Conservation (phyloP, 2,797 vertebrate genomes). For the Coluber constrictor region DNA sequence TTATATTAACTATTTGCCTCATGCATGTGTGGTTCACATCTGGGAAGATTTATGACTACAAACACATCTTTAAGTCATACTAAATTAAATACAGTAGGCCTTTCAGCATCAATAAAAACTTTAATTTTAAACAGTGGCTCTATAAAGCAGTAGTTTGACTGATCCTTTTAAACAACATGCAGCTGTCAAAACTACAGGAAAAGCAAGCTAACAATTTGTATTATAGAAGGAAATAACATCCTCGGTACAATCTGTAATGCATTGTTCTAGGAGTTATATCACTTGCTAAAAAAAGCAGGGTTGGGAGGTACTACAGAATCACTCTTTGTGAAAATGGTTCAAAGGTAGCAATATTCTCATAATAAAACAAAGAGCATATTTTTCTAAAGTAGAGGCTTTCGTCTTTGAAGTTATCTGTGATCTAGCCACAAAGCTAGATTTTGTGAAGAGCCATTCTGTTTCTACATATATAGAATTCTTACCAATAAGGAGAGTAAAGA, state of each 20-base stretch:
- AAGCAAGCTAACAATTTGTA: conserved; percentile 30
- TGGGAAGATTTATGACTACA: background rate
- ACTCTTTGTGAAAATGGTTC: fast-evolving
- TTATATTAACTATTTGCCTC: background rate
- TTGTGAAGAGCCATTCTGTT: background rate
- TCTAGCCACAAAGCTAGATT: background rate
- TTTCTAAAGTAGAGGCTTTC: background rate
- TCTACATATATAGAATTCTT: background rate
- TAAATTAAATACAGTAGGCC: conserved; percentile 7
- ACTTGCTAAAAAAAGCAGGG: background rate
- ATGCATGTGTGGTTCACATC: fast-evolving
- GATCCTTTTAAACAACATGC: conserved; percentile 19
- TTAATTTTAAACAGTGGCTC: background rate
- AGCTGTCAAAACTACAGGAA: conserved; percentile 12
- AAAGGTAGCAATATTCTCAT: background rate
- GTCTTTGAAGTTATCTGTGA: background rate
- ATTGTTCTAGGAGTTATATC: background rate
- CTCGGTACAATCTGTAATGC: background rate
- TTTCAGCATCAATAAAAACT: conserved; percentile 7
- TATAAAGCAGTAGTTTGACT: background rate
- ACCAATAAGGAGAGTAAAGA: background rate
- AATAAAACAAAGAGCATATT: background rate
- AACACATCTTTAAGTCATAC: background rate
- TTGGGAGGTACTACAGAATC: background rate
- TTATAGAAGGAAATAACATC: background rate